Conservation (phyloP, 2,888 invertebrate genomes). For the Cataglyphis altisquamis region DNA sequence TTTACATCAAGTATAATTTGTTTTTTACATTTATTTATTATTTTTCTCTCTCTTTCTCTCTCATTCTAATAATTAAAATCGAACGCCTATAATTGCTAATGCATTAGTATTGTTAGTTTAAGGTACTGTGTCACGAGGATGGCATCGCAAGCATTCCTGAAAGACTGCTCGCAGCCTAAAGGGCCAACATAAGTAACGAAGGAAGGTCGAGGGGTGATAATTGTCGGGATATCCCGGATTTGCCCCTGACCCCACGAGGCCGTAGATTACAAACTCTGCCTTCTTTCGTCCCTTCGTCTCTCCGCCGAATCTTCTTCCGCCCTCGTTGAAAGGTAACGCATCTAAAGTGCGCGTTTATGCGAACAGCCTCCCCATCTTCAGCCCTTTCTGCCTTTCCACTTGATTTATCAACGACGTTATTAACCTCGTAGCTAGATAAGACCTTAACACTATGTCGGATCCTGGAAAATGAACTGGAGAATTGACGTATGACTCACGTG, state of each 20-base stretch:
- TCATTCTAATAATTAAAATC: neutral
- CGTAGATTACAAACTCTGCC: conserved; percentile 74
- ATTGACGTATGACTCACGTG: conserved; percentile 38
- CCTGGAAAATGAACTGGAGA: conserved; percentile 9
- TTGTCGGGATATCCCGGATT: conserved; percentile 77
- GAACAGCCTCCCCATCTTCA: conserved; percentile 51
- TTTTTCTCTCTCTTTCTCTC: neutral
- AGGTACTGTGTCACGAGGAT: conserved; percentile 23
- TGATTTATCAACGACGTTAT: conserved; percentile 70
- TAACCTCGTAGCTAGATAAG: conserved; percentile 57
- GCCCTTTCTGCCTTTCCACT: conserved; percentile 38
- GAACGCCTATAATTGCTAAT: neutral
- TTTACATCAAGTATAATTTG: too few relatives aligned
- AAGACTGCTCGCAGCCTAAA: conserved; percentile 62
- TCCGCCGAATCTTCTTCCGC: conserved; percentile 54
- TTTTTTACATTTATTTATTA: neutral
- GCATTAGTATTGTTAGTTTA: neutral
- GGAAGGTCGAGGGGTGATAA: conserved; percentile 77
- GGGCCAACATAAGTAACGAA: conserved; percentile 70
- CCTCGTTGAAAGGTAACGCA: conserved; percentile 45
- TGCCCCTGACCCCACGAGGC: conserved; percentile 71
- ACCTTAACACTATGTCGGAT: conserved; percentile 31
- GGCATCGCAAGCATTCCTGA: conserved; percentile 63
- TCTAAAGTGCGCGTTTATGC: conserved; percentile 58
- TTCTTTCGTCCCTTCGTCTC: conserved; percentile 49